phyloP scores from a whole-genome alignment of 1,140 invertebrate species.

The Melitaea cinxia region DNA sequence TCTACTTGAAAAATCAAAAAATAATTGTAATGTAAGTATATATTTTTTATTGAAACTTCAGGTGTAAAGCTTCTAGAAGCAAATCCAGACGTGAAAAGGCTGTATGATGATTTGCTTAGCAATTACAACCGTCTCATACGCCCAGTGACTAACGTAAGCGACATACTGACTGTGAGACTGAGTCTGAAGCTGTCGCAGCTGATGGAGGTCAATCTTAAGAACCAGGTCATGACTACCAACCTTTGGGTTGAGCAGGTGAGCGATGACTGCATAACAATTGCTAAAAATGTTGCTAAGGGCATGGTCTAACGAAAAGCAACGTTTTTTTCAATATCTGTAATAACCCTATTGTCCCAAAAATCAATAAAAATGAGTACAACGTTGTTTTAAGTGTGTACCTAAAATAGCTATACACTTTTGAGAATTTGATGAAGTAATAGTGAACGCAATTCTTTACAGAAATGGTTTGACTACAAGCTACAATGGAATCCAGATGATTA shows the following conservation, averaged over 20 bases:
- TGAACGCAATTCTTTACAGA: conserved; percentile 81
- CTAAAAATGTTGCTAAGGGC: no score
- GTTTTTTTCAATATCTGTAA: no score
- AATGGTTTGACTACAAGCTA: conserved; percentile 97
- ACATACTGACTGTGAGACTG: conserved; percentile 95
- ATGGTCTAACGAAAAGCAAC: no score
- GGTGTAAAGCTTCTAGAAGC: conserved; percentile 84
- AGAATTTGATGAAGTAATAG: no score
- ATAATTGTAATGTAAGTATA: no score
- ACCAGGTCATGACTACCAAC: conserved; percentile 98
- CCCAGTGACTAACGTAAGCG: conserved; percentile 96
- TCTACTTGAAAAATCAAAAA: no score
- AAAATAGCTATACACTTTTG: no score
- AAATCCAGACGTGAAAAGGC: conserved; percentile 94
- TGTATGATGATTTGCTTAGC: conserved; percentile 95
- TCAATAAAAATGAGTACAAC: no score
- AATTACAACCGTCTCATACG: conserved; percentile 98
- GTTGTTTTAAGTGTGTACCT: no score
- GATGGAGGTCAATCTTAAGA: conserved; percentile 97
- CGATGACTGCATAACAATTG: no score
- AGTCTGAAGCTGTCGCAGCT: conserved; percentile 96
- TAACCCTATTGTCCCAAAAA: no score
- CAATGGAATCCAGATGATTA: conserved; percentile 96
- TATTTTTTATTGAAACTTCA: conserved; percentile 41
- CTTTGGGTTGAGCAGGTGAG: conserved; percentile 95